Evolutionary conservation across 2,113 vertebrate genomes (phyloP), one percentile per base, ranked within the genome.

Genomic region (Channa argus): DNA sequence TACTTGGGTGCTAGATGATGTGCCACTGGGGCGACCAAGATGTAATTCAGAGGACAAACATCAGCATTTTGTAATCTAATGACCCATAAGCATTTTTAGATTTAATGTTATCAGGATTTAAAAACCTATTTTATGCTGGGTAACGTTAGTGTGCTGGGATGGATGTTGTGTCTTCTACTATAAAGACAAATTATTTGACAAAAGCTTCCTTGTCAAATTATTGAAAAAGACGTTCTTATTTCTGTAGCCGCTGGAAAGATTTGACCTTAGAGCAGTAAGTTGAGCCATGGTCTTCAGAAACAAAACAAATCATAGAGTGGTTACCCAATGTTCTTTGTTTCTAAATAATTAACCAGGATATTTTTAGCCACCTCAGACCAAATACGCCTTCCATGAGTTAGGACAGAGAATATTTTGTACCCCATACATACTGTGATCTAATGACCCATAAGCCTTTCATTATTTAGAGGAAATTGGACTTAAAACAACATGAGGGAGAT

Each of bases 361-460:
- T 80, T 79, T 87, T 90, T 73, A 58, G 74, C 58, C 44, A 13
- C 41, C 24, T 8, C 60, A 52, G 39, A 74, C 77, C 61, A 68
- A 82, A 82, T 63, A 71, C 64, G 36, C 37, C 54, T 43, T 66
- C 59, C 14, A 2, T n/a, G 37, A 53, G 24, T 69, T 60, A 38
- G 50, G 24, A 45, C 38, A 58, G 59, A 82, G 67, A 58, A 51
- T 56, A 55, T 58, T 65, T 38, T 54, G 9, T 70, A 60, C 68
- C 4, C 37, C n/a, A 41, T 34, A 63, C 46, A 52, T 36, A 64
- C 47, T 59, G 47, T 3, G 37, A 38, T 53, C 36, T 56, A 76
- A 86, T 63, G 71, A 67, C 46, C 55, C 71, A 15, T 36, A 46
- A 79, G 56, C 60, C 51, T 76, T 84, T 87, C 60, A 83, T 90